Base-by-base conservation (phyloP, 1,140 invertebrate genomes). In the Pseudomyrmex cubaensis region DNA sequence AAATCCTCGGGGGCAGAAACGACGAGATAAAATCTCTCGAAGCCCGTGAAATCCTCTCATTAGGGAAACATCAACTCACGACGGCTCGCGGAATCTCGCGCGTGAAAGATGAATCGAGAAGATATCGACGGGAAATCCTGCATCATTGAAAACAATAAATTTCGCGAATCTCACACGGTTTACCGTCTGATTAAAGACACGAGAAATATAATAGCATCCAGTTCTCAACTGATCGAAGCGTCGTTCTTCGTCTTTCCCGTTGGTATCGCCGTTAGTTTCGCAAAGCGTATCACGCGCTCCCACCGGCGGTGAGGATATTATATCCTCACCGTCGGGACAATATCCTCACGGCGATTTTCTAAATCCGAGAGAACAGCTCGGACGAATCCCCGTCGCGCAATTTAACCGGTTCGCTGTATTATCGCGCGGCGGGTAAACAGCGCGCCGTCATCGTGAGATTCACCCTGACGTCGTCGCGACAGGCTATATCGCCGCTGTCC, bases 351-450 rank as follows among this genome's bases (percentile, higher is more conserved):
- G n/a, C n/a, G 20, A 59, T 80, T 50, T 59, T 25, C 22, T 50
- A 15, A 70, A 48, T 61, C n/a, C 54, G 22, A 61, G 10, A 3
- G 15, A 15, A 76, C 46, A 50, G 48, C 44, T 15, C 50, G 50
- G 35, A 35, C 35, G 17, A 50, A 77, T 78, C 54, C 35, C 76
- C 15, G 13, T 70, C 35, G 44, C 35, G 7, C 44, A 13, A 80
- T 80, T 70, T 70, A 80, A 80, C 52, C 76, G 76, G 66, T 76
- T 76, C 61, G 74, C 74, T 80, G 70, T 80, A 35, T 35, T 35
- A 35, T 35, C 35, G 35, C 35, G 35, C 35, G 5, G 5, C 35
- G 15, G 15, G 52, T 35, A 22, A 12, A 25, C 25, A 48, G 15
- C n/a, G 22, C 61, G 12, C 17, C 74, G 74, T 76, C 74, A 76